Base-by-base conservation (phyloP, 2,113 vertebrate genomes). In the Oreamnos americanus region DNA sequence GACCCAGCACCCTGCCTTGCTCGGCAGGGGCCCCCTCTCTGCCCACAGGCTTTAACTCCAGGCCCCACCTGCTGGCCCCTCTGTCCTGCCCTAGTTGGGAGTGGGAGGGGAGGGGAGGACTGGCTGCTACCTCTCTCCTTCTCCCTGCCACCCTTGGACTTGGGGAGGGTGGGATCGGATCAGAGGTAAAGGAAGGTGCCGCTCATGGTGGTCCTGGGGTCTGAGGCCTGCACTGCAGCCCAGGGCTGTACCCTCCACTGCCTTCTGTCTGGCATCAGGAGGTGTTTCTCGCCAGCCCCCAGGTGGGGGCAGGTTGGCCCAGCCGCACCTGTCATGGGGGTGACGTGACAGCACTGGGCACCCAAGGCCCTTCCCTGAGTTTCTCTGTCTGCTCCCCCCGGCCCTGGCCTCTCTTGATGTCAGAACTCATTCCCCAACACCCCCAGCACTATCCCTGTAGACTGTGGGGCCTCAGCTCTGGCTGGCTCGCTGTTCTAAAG, bases 361-460 rank as follows among this genome's bases (percentile, higher is more conserved):
- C 19, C 74, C 64, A 0, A 17, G 13, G 17, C 30, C 53, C 45
- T 7, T 14, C 67, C 74, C 51, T 36, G 15, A 8, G 62, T 4
- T 83, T 26, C 30, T 39, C n/a, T 12, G 39, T 33, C 43, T 45
- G 8, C 23, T n/a, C 17, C 13, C 25, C 36, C 0, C 0, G 1
- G 1, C 3, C 4, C 51, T n/a, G 25, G 67, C 19, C 19, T 82
- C 39, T 62, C 39, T 64, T 15, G 5, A 6, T 19, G 45, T 23
- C 2, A 26, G 76, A 17, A 49, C 33, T 28, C 13, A 2, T 7
- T 71, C 6, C 1, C 6, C 11, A 5, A 25, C 26, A 9, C 47
- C 7, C 49, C 58, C 28, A 76, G 23, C 71, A 39, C 0, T 0
- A 25, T 19, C 78, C 17, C 17, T 30, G 26, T 26, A 92, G 58